These are phyloP conservation scores for Myocastor coypus DNA, from an alignment of 2,113 vertebrate species.

Conservation along the genomic window DNA sequence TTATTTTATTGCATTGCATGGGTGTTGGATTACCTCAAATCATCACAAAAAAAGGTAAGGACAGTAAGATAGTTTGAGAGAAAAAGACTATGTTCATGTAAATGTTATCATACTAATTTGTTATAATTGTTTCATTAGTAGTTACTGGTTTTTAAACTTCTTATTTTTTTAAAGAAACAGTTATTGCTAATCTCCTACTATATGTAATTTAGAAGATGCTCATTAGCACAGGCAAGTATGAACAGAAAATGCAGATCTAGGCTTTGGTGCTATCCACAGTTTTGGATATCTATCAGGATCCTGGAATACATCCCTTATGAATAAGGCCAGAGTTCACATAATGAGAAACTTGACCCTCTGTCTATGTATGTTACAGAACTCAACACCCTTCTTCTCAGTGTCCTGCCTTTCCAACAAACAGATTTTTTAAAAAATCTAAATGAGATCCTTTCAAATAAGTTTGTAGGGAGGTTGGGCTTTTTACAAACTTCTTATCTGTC, in stretches of 20 bases:
- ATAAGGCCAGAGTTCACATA: neutral
- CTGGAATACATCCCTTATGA: neutral
- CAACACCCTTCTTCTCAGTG: accelerated
- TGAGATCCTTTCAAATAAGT: neutral
- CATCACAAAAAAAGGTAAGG: neutral
- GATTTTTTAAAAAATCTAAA: neutral
- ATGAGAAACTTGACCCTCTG: neutral
- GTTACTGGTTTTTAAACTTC: too few species aligned
- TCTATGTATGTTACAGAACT: neutral
- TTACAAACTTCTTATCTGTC: neutral
- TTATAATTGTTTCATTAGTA: neutral
- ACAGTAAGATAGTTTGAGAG: neutral
- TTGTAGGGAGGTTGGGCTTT: neutral
- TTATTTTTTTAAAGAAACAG: too few species aligned
- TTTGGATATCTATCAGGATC: neutral
- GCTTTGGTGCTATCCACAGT: neutral
- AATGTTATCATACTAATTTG: neutral
- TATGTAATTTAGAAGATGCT: neutral
- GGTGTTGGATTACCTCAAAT: too few species aligned
- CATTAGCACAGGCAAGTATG: too few species aligned
- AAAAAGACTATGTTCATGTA: neutral
- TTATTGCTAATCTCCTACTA: neutral
- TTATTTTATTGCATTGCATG: neutral
- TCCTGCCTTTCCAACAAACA: neutral
- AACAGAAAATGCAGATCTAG: neutral